Evolutionary conservation across 1,140 invertebrate genomes (phyloP).

Genomic region (Drosophila simulans): DNA sequence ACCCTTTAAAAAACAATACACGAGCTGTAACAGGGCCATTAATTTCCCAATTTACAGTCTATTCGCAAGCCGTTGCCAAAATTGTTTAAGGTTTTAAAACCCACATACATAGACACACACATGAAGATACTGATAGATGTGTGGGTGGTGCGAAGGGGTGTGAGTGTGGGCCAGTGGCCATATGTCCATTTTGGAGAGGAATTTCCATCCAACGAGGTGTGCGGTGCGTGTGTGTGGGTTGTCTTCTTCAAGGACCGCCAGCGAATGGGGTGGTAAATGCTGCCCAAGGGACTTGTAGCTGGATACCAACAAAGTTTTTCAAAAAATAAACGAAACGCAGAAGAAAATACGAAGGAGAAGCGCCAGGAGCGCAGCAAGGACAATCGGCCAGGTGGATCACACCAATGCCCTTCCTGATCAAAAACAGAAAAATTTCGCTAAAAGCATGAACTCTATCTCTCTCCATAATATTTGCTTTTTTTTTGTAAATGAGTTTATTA

Average conservation of each 20-base stretch:
- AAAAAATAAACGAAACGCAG: conserved; percentile 61
- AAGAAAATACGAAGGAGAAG: conserved; percentile 29
- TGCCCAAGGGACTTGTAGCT: conserved; percentile 83
- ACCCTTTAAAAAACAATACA: conserved; percentile 81
- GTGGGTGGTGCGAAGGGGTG: conserved; percentile 14
- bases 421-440: not conserved
- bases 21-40: conserved; percentile 78
- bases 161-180: conserved; percentile 71
- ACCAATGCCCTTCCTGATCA: not conserved
- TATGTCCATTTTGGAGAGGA: conserved; percentile 77
- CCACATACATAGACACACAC: conserved; percentile 47
- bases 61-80: conserved; percentile 81
- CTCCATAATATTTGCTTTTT: no score
- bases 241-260: conserved; percentile 56
- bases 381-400: conserved; percentile 26
- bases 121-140: conserved; percentile 53
- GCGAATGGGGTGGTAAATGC: conserved; percentile 83
- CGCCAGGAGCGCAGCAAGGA: conserved; percentile 12
- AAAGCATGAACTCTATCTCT: no score
- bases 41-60: conserved; percentile 82
- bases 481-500: no score
- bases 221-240: conserved; percentile 41
- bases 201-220: conserved; percentile 59
- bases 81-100: conserved; percentile 81
- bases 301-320: conserved; percentile 81